A percentile compares a stretch with the other conserved stretches of the same genome.
phyloP scores from a whole-genome alignment of 1,140 invertebrate genomes.

The Sminthurinus signatus region DNA sequence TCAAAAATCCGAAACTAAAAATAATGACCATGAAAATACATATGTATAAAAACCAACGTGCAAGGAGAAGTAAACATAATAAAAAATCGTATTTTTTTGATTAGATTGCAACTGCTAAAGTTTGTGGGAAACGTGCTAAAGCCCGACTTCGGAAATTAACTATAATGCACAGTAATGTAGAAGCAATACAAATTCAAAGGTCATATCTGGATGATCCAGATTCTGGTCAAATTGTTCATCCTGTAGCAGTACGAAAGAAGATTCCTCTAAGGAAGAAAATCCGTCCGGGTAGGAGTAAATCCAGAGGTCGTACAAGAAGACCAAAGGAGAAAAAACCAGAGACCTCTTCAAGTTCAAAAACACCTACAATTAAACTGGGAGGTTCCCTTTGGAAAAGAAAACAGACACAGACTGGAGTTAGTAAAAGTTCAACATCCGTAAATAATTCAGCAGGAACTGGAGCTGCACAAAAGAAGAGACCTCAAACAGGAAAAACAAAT shows the following conservation, averaged over 20 bases:
- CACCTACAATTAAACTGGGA: background rate
- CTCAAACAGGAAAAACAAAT: conserved; percentile 4
- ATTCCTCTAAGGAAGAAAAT: conserved; percentile 68
- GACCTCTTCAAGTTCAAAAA: background rate
- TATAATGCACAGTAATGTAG: conserved; percentile 39
- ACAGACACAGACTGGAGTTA: background rate
- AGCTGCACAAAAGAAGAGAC: conserved; percentile 6
- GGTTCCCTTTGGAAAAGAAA: conserved; percentile 22
- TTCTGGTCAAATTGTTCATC: conserved; percentile 58
- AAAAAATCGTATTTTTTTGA: too few species aligned
- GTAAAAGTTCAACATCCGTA: background rate
- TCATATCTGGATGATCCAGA: conserved; percentile 47
- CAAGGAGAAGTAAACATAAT: too few species aligned
- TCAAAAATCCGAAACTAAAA: too few species aligned
- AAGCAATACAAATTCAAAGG: conserved; percentile 40
- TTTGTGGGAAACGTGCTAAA: conserved; percentile 37
- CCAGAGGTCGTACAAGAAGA: background rate
- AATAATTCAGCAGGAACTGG: background rate
- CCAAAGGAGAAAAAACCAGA: conserved; percentile 14
- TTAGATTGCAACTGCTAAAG: conserved; percentile 26
- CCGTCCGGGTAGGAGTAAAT: conserved; percentile 49
- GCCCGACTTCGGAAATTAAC: conserved; percentile 36
- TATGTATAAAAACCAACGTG: too few species aligned
- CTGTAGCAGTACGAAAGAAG: conserved; percentile 63
- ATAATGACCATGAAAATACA: too few species aligned